Percentiles rank a stretch among this genome's conserved stretches.
phyloP scores from a whole-genome alignment of 2,888 invertebrate species.

The Caenorhabditis parvicauda region DNA sequence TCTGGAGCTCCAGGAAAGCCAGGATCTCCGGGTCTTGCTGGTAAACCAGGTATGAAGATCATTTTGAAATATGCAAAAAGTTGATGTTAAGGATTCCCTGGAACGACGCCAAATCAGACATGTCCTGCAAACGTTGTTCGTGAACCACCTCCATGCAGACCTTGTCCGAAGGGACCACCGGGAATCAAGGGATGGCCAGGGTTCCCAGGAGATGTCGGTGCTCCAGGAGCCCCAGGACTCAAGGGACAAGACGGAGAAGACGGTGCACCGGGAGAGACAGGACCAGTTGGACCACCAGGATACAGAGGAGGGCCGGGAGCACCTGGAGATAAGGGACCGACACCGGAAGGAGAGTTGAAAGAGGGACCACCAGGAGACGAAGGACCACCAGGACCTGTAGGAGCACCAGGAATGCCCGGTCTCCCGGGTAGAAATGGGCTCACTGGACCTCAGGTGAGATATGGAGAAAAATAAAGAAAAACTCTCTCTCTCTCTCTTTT shows the following conservation, averaged over 20 bases:
- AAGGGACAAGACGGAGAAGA: slow-evolving; percentile 61
- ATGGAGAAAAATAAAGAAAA: neutral
- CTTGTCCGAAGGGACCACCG: slow-evolving; percentile 55
- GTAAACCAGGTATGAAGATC: slow-evolving; percentile 50
- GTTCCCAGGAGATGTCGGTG: slow-evolving; percentile 61
- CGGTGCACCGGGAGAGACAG: slow-evolving; percentile 56
- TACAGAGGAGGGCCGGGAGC: slow-evolving; percentile 59
- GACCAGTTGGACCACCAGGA: slow-evolving; percentile 44
- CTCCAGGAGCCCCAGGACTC: slow-evolving; percentile 56
- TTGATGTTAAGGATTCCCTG: slow-evolving; percentile 47
- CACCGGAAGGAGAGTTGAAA: slow-evolving; percentile 52
- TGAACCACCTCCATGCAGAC: slow-evolving; percentile 62
- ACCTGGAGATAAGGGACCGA: slow-evolving; percentile 62
- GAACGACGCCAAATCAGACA: slow-evolving; percentile 62
- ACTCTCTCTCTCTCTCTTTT: too few relatives aligned
- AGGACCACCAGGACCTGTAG: slow-evolving; percentile 60
- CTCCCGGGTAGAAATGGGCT: slow-evolving; percentile 59
- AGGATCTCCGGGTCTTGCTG: slow-evolving; percentile 56
- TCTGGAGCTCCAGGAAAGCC: slow-evolving; percentile 58
- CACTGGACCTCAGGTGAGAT: slow-evolving; percentile 45
- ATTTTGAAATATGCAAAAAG: slow-evolving; percentile 54
- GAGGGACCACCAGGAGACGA: slow-evolving; percentile 54
- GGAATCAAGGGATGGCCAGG: slow-evolving; percentile 63
- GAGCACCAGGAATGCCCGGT: slow-evolving; percentile 59
- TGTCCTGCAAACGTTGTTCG: slow-evolving; percentile 56